Conservation (phyloP, 1,140 invertebrate genomes). For the Bombus waltoni region DNA sequence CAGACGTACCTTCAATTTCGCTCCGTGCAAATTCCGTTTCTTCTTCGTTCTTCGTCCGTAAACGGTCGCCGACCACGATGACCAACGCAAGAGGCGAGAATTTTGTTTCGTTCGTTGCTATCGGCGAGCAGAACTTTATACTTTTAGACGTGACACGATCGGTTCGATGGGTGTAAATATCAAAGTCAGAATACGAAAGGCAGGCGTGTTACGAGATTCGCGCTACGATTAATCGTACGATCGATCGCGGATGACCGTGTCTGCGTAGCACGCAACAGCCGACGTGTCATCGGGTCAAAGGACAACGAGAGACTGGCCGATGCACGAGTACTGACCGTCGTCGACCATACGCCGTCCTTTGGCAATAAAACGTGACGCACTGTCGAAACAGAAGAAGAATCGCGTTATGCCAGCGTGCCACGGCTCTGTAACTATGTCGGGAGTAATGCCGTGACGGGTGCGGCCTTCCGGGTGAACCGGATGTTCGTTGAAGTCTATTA, state of each 20-base stretch:
- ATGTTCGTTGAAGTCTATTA: constrained; percentile 67
- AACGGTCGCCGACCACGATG: too few relatives aligned
- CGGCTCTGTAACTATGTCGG: constrained; percentile 70
- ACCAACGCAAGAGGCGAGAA: background rate
- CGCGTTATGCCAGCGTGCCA: constrained; percentile 49
- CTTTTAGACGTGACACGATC: background rate
- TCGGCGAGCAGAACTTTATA: too few relatives aligned
- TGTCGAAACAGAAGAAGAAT: constrained; percentile 66
- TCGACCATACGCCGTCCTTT: constrained; percentile 46
- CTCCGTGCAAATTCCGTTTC: background rate
- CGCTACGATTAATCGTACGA: constrained; percentile 1
- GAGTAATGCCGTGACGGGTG: constrained; percentile 75
- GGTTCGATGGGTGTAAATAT: background rate
- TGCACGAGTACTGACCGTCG: constrained; percentile 3
- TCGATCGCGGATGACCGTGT: background rate
- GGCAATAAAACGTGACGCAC: constrained; percentile 71
- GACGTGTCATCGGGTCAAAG: constrained; percentile 64
- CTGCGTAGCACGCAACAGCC: background rate
- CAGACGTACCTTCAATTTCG: constrained; percentile 54
- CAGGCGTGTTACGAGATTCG: background rate
- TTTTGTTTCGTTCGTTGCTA: background rate
- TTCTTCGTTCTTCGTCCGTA: constrained; percentile 2
- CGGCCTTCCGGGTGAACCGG: constrained; percentile 80
- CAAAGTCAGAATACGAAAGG: background rate
- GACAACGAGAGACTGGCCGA: constrained; percentile 71